Conservation (phyloP, 2,888 invertebrate genomes). For the Acrocera orbiculus region DNA sequence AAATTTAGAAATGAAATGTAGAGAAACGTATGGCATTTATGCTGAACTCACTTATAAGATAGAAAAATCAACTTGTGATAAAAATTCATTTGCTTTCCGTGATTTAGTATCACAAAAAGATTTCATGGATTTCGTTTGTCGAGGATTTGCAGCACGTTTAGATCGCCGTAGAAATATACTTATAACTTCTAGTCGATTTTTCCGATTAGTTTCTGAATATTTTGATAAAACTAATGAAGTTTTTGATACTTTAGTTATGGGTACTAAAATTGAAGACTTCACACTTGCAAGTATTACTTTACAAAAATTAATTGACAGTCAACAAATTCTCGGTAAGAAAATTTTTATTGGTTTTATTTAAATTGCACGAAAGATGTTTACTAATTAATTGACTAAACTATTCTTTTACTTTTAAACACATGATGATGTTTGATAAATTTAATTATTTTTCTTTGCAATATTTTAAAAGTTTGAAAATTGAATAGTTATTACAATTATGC, state of each 20-base stretch:
- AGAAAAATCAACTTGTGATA: slow-evolving; percentile 37
- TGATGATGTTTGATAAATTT: too few relatives aligned
- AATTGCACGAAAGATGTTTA: too few relatives aligned
- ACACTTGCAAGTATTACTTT: slow-evolving; percentile 38
- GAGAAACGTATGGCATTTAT: slow-evolving; percentile 62
- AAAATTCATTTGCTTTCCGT: slow-evolving; percentile 31
- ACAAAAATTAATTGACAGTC: slow-evolving; percentile 40
- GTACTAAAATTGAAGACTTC: slow-evolving; percentile 39
- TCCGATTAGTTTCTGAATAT: slow-evolving; percentile 55
- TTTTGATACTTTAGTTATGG: slow-evolving; percentile 47
- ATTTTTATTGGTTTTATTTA: too few relatives aligned
- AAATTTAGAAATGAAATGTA: slow-evolving; percentile 54
- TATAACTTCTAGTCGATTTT: slow-evolving; percentile 57
- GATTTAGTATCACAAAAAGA: slow-evolving; percentile 56
- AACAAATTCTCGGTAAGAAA: slow-evolving; percentile 39
- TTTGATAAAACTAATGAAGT: slow-evolving; percentile 48
- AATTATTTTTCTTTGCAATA: too few relatives aligned
- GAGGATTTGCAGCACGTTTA: slow-evolving; percentile 55
- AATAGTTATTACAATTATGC: too few relatives aligned
- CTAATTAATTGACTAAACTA: too few relatives aligned
- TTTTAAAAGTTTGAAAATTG: too few relatives aligned
- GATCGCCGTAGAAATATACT: slow-evolving; percentile 55
- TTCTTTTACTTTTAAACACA: too few relatives aligned
- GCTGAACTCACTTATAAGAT: slow-evolving; percentile 59
- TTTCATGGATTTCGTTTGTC: slow-evolving; percentile 67